A percentile compares a stretch with the other conserved stretches of the same genome.
Evolutionary conservation across 2,113 vertebrate species (phyloP).

Genomic region (Lycocorax pyrrhopterus): DNA sequence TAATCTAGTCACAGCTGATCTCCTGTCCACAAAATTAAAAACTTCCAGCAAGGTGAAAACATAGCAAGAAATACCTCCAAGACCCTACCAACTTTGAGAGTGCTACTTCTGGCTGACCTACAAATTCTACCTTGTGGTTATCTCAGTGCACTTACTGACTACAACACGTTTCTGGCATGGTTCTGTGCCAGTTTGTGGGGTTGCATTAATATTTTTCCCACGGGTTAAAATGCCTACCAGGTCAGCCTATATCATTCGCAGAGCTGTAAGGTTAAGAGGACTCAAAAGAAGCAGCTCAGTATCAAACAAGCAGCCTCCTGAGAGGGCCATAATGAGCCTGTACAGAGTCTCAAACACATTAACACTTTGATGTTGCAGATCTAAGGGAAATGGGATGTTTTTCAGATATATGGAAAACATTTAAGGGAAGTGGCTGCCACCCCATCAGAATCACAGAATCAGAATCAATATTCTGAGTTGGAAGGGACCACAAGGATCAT

Average conservation of each 20-base stretch:
- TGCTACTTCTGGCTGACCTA: background rate
- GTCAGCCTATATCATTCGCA: background rate
- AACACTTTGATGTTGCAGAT: background rate
- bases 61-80: background rate
- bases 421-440: background rate
- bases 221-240: background rate
- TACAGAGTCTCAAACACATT: background rate
- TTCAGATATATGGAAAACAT: background rate
- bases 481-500: background rate
- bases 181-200: background rate
- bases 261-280: background rate
- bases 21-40: background rate
- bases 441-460: background rate
- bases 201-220: background rate
- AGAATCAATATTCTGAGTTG: background rate
- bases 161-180: fast-evolving
- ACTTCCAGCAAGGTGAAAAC: background rate
- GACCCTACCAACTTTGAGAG: background rate
- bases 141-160: background rate
- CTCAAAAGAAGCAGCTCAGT: background rate
- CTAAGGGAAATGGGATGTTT: background rate
- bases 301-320: background rate
- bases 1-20: background rate
- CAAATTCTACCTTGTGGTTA: background rate
- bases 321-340: background rate